These are phyloP conservation scores for Macroglossus sobrinus DNA, from an alignment of 2,113 vertebrate genomes.

Conservation along the genomic window DNA sequence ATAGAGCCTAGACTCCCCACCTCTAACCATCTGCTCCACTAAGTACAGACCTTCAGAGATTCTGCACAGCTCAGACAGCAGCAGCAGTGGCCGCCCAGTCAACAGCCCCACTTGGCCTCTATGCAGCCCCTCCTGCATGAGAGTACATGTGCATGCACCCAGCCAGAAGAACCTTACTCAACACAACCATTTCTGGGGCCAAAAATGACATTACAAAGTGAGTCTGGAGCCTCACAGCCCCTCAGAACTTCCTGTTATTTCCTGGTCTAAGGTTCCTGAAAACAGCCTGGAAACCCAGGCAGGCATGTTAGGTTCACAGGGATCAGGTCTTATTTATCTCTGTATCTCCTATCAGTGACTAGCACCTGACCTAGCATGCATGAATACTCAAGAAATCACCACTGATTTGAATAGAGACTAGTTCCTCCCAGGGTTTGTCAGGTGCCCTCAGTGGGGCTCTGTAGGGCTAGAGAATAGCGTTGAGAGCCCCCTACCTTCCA, in stretches of 20 bases:
- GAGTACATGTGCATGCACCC: neutral
- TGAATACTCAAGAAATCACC: conserved; percentile 21
- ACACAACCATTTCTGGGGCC: conserved; percentile 42
- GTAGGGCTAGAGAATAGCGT: neutral
- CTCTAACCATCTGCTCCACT: neutral
- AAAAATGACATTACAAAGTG: conserved; percentile 36
- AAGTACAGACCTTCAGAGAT: conserved; percentile 16
- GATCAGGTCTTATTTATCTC: neutral
- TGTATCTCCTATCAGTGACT: conserved; percentile 7
- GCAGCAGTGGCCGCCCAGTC: neutral
- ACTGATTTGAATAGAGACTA: neutral
- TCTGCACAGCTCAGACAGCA: neutral
- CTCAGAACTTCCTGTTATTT: conserved; percentile 45
- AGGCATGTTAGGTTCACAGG: conserved; percentile 12
- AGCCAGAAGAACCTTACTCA: conserved; percentile 6
- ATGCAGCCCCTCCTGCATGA: neutral
- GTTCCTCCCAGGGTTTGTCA: conserved; percentile 8
- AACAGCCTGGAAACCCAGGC: neutral
- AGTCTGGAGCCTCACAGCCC: conserved; percentile 4
- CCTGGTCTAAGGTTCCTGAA: conserved; percentile 44
- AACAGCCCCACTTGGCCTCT: neutral
- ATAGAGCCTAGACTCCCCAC: neutral
- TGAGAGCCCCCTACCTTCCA: conserved; percentile 68
- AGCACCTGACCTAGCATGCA: neutral
- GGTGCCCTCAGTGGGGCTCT: neutral